phyloP scores from a whole-genome alignment of 37 sponge, comb jelly and placozoan genomes.

The Halichondria panicea region DNA sequence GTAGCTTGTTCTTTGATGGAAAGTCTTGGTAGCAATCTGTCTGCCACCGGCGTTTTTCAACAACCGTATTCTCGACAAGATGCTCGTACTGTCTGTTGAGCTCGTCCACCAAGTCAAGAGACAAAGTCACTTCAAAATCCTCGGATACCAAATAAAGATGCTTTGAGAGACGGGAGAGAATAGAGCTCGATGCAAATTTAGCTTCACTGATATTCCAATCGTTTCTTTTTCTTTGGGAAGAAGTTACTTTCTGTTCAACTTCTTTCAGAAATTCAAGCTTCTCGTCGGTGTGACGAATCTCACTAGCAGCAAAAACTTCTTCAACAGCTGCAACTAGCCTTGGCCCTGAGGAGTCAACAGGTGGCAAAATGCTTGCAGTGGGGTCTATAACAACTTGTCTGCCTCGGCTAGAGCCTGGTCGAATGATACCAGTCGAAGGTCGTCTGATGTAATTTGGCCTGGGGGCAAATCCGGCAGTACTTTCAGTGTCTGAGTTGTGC shows the following conservation, averaged over 20 bases:
- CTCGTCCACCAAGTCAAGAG: slow-evolving; percentile 35
- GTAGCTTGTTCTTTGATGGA: slow-evolving; percentile 24
- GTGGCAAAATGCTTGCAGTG: not conserved
- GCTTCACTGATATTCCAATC: slow-evolving; percentile 40
- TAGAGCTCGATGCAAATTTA: slow-evolving; percentile 44
- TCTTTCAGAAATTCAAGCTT: slow-evolving; percentile 10
- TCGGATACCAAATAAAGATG: not conserved
- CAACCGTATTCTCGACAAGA: slow-evolving; percentile 37
- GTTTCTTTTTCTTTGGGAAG: not conserved
- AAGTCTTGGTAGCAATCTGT: slow-evolving; percentile 82
- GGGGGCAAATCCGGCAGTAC: not conserved
- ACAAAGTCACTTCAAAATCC: not conserved
- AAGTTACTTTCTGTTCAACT: slow-evolving; percentile 30
- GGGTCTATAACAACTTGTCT: not conserved
- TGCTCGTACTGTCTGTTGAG: slow-evolving; percentile 34
- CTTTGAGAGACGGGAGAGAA: slow-evolving; percentile 34
- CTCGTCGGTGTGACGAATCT: slow-evolving; percentile 7
- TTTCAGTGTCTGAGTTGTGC: not conserved
- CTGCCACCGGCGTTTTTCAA: slow-evolving; percentile 87
- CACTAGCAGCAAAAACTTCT: slow-evolving; percentile 2
- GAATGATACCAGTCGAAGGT: slow-evolving; percentile 3
- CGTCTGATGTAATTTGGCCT: not conserved
- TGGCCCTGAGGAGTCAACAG: slow-evolving; percentile 25
- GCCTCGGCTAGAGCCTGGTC: not conserved
- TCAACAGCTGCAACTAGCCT: slow-evolving; percentile 9